Evolutionary conservation across 2,888 invertebrate genomes (phyloP).

Genomic region (Sceliomorpha sp.): DNA sequence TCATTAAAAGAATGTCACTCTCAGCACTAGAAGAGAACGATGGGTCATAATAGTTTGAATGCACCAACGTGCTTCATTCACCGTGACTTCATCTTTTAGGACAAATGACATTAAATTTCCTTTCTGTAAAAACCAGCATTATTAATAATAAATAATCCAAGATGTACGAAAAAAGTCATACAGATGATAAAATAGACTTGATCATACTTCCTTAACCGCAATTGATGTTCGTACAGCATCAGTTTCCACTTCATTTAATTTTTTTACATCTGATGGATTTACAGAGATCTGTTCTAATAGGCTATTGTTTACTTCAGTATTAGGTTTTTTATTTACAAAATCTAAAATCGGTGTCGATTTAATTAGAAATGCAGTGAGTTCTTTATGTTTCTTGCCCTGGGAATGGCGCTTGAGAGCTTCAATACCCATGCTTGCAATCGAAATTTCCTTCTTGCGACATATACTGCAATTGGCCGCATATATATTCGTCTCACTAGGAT

Average conservation of each 20-base stretch:
- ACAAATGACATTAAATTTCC: conserved; percentile 5
- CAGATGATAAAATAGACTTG: too few species aligned
- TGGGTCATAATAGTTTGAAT: conserved; percentile 20
- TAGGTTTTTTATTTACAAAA: neutral
- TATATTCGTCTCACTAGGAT: neutral
- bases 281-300: too few species aligned
- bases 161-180: too few species aligned
- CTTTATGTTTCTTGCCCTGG: conserved; percentile 11
- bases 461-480: conserved; percentile 10
- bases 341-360: conserved; percentile 1
- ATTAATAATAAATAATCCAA: neutral
- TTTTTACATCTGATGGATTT: too few species aligned
- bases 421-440: conserved; percentile 10
- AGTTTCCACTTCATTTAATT: too few species aligned
- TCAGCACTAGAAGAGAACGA: conserved; percentile 12
- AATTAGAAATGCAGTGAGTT: too few species aligned
- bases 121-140: conserved; percentile 1
- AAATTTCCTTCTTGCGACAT: neutral
- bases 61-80: conserved; percentile 18
- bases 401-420: conserved; percentile 10
- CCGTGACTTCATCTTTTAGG: conserved; percentile 18
- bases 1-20: conserved; percentile 7
- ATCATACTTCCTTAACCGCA: too few species aligned
- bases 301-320: too few species aligned
- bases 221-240: too few species aligned